Base-by-base conservation (phyloP, 2,888 invertebrate species). In the Rotaria magnacalcarata region DNA sequence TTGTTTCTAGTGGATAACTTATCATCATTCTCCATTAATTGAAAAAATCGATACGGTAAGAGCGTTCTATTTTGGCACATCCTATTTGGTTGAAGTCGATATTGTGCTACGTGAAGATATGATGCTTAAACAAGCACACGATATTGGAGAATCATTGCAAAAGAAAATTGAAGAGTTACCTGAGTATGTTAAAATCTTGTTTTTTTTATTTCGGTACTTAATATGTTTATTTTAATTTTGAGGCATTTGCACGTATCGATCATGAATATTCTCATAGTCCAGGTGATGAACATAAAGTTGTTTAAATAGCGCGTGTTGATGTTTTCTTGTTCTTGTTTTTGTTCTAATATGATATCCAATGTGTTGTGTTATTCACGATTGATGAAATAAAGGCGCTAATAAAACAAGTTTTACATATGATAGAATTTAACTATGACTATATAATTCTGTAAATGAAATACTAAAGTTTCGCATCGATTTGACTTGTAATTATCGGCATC, bases 171-270 rank as follows among this genome's bases (percentile, higher is more conserved):
- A 92, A 88, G 88, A 89, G 21, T 88, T 92, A 84, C 89, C 89
- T 21, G 90, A 91, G 86, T 92, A 92, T 3, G 92, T 92, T 54
- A 21, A 54, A 19, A 54, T 52, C 10, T 52, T 52, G 5, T 2
- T 52, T 54, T 54, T 1, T 19, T 54, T 54, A 2, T 54, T 21
- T 21, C 21, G 2, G 16, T 19, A 0, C 10, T 34, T 67, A 19
- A 34, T 11, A 50, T 11, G n/a, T 50, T 0, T 67, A 34, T 67
- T 11, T 67, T 67, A 10, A 6, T 16, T 1, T 34, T 16, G 34
- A 67, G 67, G 92, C 92, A 0, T 92, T 92, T 88, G 92, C 92
- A 0, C 92, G 92, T 88, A 88, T 91, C 19, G 92, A 92, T 88
- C 92, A 92, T 88, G 92, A 92, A 54, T 50, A 4, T n/a, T 21